Evolutionary conservation across 2,113 vertebrate species (phyloP), one percentile per base, ranked within the genome.

Genomic region (Syrrhaptes paradoxus): DNA sequence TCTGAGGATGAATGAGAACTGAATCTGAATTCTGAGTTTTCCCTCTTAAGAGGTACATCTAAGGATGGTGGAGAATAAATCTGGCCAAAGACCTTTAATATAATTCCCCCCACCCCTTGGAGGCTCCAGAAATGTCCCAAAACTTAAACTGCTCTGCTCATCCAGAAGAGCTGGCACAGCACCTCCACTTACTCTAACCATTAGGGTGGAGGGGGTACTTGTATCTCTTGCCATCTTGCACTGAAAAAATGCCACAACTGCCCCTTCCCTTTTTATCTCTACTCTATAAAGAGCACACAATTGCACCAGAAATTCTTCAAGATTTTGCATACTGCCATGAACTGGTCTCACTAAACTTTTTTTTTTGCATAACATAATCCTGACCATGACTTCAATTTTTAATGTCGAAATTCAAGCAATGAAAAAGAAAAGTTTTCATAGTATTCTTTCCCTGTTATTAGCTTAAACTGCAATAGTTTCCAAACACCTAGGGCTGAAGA

Each of bases 401-500:
- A 86, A 85, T 48, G 74, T 87, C 82, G 81, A 95, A 95, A 97
- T 90, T 36, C 43, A 97, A 95, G 90, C 54, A 97, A 94, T 45
- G 49, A 92, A 77, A 91, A 93, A 90, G 43, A 91, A 80, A 95
- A 94, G 82, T 93, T 75, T 90, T 55, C 57, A 59, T 3, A 22
- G 31, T 55, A 17, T 91, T 88, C 51, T 85, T 94, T 89, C 48
- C 80, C 55, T 84, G 48, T 81, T 80, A 96, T 72, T 87, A 95
- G 70, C 73, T 94, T 96, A 93, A 97, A 95, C 82, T 88, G 92
- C 78, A 91, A 31, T 65, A 93, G 81, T 82, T 95, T 93, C 97
- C 65, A 73, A 70, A 80, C 78, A 97, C 76, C 68, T 76, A 70
- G 4, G 61, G 71, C 87, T 85, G 87, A 86, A 74, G 80, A 66